These are phyloP conservation scores for Anorthoa munda DNA, from an alignment of 2,888 invertebrate genomes.

Conservation along the genomic window DNA sequence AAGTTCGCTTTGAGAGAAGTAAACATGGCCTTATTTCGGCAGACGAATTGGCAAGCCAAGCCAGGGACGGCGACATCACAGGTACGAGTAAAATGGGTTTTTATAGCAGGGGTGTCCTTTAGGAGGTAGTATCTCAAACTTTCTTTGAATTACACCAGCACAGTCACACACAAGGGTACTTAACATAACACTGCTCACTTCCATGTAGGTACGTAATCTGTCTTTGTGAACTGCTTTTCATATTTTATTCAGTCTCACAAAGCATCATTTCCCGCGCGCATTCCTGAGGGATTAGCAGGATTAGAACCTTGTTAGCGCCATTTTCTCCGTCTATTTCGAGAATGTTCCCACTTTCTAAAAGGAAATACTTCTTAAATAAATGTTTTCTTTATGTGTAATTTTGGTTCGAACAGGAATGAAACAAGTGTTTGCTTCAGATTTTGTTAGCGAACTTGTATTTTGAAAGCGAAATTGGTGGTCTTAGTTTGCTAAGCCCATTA, in stretches of 20 bases:
- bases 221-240: slow-evolving; percentile 47
- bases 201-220: slow-evolving; percentile 10
- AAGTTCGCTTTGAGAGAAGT: slow-evolving; percentile 42
- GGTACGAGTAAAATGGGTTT: slow-evolving; percentile 29
- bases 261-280: slow-evolving; percentile 28
- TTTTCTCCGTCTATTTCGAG: slow-evolving; percentile 45
- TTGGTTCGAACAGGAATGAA: slow-evolving; percentile 42
- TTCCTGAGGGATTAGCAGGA: slow-evolving; percentile 50
- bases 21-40: slow-evolving; percentile 45
- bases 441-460: slow-evolving; percentile 47
- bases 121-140: background rate
- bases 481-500: slow-evolving; percentile 39
- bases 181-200: slow-evolving; percentile 2
- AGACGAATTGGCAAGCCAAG: slow-evolving; percentile 29
- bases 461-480: slow-evolving; percentile 34
- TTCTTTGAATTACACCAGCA: slow-evolving; percentile 4
- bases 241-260: slow-evolving; percentile 48
- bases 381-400: slow-evolving; percentile 55
- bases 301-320: slow-evolving; percentile 59
- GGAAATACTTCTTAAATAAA: slow-evolving; percentile 50
- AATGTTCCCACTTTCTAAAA: slow-evolving; percentile 36
- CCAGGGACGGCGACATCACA: background rate
- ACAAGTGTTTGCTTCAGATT: slow-evolving; percentile 51
- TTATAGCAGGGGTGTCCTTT: slow-evolving; percentile 13
- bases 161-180: background rate